Base-by-base conservation (phyloP, 2,888 invertebrate genomes). In the Zygogramma bicolorata region DNA sequence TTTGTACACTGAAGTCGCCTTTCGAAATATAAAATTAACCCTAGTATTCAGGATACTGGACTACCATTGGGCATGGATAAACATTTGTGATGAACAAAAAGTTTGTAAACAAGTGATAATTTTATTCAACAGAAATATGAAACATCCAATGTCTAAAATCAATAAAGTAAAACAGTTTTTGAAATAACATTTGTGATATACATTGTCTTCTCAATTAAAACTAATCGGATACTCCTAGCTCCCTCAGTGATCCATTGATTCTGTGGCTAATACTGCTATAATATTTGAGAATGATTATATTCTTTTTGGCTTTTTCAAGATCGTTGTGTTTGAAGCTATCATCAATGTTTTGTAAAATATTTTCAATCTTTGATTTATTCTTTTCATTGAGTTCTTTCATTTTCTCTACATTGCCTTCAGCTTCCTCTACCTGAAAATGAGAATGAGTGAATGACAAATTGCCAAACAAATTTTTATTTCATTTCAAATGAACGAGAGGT, bases 271-370 rank as follows among this genome's bases (percentile, higher is more conserved):
- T 92, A 85, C 94, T 96, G 15, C 90, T 89, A 81, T 93, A 95
- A 88, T 97, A 98, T 85, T 96, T 96, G 91, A 97, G 92, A 85
- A 91, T 90, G 53, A 93, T 90, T 22, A 97, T 88, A 67, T 91
- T 85, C 67, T 88, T 85, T 80, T 92, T 93, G 0, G 95, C 96
- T 76, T 84, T 86, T 6, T 89, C 87, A 70, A 93, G 86, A 81
- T 95, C 89, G 10, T 91, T 88, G 29, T 89, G 87, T 71, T 89
- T 89, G 84, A 96, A 95, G 2, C 92, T 91, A 22, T 84, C 82
- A 0, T 92, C 91, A 10, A 96, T 86, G 79, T 92, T 85, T 58
- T 87, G 87, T 29, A 89, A 88, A 70, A 93, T 87, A 60, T 85
- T 85, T 63, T 89, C 86, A 3, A 94, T 85, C 20, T 89, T 86